Conservation (phyloP, 2,888 invertebrate genomes). For the Abrostola triplasia region DNA sequence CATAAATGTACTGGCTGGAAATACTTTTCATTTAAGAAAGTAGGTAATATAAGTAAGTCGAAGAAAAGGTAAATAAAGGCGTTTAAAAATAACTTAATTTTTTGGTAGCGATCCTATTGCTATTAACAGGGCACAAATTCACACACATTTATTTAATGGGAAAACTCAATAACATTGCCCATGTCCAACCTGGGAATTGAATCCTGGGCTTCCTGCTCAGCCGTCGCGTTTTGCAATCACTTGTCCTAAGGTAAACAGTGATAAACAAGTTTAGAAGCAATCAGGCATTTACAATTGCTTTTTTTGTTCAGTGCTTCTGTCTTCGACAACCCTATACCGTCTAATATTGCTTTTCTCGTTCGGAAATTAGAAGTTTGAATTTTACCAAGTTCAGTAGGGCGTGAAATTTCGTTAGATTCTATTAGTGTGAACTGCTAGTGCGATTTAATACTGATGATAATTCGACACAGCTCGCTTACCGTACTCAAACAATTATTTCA, state of each 20-base stretch:
- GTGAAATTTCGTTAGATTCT: conserved; percentile 66
- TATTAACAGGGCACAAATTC: too few relatives aligned
- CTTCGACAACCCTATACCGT: conserved; percentile 36
- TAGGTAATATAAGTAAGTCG: too few relatives aligned
- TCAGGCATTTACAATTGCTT: neutral
- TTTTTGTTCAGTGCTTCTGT: neutral
- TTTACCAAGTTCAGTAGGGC: conserved; percentile 66
- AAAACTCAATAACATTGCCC: too few relatives aligned
- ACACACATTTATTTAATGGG: too few relatives aligned
- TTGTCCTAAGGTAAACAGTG: too few relatives aligned
- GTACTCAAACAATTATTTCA: conserved; percentile 41
- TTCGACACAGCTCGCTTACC: conserved; percentile 30
- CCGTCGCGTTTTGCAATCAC: too few relatives aligned
- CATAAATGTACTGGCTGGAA: neutral
- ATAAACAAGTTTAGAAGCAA: neutral
- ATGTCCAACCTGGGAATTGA: too few relatives aligned
- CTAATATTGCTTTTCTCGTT: conserved; percentile 15
- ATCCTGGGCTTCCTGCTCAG: too few relatives aligned
- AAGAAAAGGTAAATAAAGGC: conserved; percentile 1
- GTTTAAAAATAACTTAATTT: neutral
- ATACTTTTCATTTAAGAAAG: neutral
- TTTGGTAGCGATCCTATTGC: neutral
- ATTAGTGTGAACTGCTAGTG: conserved; percentile 48
- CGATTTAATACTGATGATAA: conserved; percentile 37
- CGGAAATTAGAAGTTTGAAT: conserved; percentile 47